phyloP scores from a whole-genome alignment of 37 sponge, comb jelly and placozoan species.

The Aplysina aerophoba region DNA sequence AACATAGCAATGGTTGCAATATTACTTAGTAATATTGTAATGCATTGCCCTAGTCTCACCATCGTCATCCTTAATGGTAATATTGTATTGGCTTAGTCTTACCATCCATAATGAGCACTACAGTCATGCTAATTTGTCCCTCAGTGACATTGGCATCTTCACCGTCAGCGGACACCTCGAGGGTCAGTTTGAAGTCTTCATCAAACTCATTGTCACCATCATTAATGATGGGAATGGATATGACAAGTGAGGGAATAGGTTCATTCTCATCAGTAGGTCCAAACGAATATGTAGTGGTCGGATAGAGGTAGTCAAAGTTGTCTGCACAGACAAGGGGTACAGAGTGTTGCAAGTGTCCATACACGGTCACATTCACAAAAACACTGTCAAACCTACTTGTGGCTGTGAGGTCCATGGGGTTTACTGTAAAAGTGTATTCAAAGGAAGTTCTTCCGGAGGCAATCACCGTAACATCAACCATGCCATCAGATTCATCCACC shows the following conservation, averaged over 20 bases:
- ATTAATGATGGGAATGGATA: not conserved
- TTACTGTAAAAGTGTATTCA: not conserved
- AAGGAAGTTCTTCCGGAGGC: constrained; percentile 9
- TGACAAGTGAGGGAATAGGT: too few relatives aligned
- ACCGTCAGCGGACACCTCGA: not conserved
- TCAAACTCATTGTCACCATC: not conserved
- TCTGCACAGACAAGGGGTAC: too few relatives aligned
- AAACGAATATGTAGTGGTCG: too few relatives aligned
- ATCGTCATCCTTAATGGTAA: too few relatives aligned
- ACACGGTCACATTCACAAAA: not conserved
- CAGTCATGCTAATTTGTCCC: constrained; percentile 9
- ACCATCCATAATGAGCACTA: constrained; percentile 6
- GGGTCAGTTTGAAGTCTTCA: constrained; percentile 6
- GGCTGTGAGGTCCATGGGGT: constrained; percentile 15
- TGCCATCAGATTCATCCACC: not conserved
- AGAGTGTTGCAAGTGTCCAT: too few relatives aligned
- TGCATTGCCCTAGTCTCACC: too few relatives aligned
- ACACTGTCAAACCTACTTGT: not conserved
- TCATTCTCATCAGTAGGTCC: too few relatives aligned
- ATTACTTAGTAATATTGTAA: too few relatives aligned
- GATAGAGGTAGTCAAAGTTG: too few relatives aligned
- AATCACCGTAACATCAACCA: not conserved
- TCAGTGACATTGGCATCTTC: not conserved
- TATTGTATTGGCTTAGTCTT: not conserved
- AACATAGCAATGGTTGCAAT: too few relatives aligned